A percentile compares a stretch with the other conserved stretches of the same genome.
These are phyloP conservation scores for Morelia viridis DNA, from an alignment of 2,797 vertebrate genomes.

Conservation along the genomic window DNA sequence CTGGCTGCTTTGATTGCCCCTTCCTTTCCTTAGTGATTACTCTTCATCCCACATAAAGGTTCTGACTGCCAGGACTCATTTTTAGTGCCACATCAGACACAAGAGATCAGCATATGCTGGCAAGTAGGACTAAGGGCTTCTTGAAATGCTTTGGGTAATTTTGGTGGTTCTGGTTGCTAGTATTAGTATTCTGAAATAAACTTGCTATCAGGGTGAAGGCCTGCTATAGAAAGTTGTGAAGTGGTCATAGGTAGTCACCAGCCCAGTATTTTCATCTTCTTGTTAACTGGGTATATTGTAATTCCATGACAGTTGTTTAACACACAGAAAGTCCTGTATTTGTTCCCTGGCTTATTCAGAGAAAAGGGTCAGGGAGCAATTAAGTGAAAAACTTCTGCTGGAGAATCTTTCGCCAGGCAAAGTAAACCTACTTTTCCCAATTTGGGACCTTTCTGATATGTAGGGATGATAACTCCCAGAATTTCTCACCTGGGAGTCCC, in stretches of 20 bases:
- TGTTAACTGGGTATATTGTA: background rate
- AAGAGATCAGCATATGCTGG: background rate
- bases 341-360: background rate
- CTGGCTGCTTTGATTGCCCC: background rate
- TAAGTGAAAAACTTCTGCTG: background rate
- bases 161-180: background rate
- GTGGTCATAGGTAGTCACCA: background rate
- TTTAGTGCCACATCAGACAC: background rate
- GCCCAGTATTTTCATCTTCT: background rate
- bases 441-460: background rate
- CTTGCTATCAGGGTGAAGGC: background rate
- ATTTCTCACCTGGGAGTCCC: background rate
- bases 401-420: background rate
- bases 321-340: background rate
- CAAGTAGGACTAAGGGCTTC: background rate
- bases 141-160: background rate
- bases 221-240: background rate
- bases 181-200: background rate
- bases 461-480: background rate
- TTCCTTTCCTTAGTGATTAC: background rate
- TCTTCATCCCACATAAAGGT: background rate
- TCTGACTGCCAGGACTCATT: background rate
- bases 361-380: background rate
- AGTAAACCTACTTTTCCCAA: background rate
- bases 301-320: background rate